Evolutionary conservation across 1,140 invertebrate genomes (phyloP).

Genomic region (Heliconius eleuchia): DNA sequence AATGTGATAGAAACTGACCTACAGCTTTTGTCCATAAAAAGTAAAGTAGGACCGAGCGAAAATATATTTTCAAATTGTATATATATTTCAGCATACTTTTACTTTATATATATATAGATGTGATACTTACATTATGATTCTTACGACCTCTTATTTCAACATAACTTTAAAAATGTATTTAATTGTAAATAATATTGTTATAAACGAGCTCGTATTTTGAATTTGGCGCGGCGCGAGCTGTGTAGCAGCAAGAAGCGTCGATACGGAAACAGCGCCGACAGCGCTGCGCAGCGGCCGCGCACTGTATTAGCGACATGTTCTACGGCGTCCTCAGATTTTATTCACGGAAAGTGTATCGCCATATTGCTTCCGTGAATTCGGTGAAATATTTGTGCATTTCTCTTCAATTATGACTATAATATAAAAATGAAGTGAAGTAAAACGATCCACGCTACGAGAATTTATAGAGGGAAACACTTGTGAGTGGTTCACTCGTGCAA

Average conservation of each 20-base stretch:
- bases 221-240: slow-evolving; percentile 36
- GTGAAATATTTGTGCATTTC: slow-evolving; percentile 78
- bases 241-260: slow-evolving; percentile 50
- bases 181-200: not conserved
- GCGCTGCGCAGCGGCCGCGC: slow-evolving; percentile 68
- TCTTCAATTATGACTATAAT: slow-evolving; percentile 78
- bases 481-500: slow-evolving; percentile 53
- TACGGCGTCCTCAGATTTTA: slow-evolving; percentile 80
- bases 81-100: not conserved
- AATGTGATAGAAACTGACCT: too few relatives aligned
- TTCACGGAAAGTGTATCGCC: slow-evolving; percentile 80
- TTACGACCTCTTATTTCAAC: not conserved
- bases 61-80: too few relatives aligned
- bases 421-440: slow-evolving; percentile 74
- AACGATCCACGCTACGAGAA: slow-evolving; percentile 55
- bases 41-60: too few relatives aligned
- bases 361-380: slow-evolving; percentile 81
- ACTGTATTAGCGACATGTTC: slow-evolving; percentile 78
- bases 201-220: slow-evolving; percentile 13
- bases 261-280: slow-evolving; percentile 67
- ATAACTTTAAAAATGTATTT: not conserved
- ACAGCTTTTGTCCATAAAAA: too few relatives aligned
- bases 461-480: slow-evolving; percentile 59
- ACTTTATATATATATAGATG: not conserved
- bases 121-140: not conserved